Evolutionary conservation across 92 coral and sea anemone species (phyloP).

Genomic region (Anthopleura xanthogrammica): DNA sequence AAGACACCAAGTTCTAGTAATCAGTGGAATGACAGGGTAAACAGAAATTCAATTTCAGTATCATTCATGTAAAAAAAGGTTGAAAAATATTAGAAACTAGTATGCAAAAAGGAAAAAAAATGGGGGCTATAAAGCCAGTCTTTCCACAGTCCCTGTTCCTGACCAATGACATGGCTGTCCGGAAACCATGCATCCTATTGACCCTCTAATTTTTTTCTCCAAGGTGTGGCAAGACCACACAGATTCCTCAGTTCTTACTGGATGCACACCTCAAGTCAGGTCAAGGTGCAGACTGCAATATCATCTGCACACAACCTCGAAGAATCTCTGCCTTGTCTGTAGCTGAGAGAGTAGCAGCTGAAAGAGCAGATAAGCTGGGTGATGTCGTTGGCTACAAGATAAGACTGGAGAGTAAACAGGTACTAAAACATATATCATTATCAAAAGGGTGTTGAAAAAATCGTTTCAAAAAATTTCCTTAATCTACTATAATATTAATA

Average conservation of each 20-base stretch:
- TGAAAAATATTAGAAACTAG: too few relatives aligned
- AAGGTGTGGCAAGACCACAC: slow-evolving; percentile 90
- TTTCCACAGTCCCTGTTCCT: too few relatives aligned
- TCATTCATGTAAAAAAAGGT: too few relatives aligned
- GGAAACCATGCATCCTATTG: too few relatives aligned
- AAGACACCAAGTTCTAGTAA: slow-evolving; percentile 74
- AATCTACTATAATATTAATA: too few relatives aligned
- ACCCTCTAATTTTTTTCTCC: not conserved
- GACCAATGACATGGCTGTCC: too few relatives aligned
- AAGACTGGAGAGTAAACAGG: slow-evolving; percentile 86
- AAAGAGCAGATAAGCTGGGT: slow-evolving; percentile 80
- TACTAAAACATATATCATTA: not conserved
- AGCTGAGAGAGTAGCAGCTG: slow-evolving; percentile 81
- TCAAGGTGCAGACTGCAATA: slow-evolving; percentile 68
- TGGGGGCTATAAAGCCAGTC: too few relatives aligned
- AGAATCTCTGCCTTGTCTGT: slow-evolving; percentile 85
- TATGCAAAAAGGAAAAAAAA: too few relatives aligned
- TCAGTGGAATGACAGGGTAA: slow-evolving; percentile 95
- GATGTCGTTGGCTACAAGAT: slow-evolving; percentile 80
- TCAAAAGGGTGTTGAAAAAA: not conserved
- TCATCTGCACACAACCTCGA: slow-evolving; percentile 82
- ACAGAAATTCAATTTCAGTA: too few relatives aligned
- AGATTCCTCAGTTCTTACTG: slow-evolving; percentile 83
- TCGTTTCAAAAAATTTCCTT: slow-evolving; percentile 50
- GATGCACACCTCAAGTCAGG: slow-evolving; percentile 48